Evolutionary conservation across 1,140 invertebrate genomes (phyloP), one percentile per base, ranked within the genome.

Genomic region (Bombus superbus): DNA sequence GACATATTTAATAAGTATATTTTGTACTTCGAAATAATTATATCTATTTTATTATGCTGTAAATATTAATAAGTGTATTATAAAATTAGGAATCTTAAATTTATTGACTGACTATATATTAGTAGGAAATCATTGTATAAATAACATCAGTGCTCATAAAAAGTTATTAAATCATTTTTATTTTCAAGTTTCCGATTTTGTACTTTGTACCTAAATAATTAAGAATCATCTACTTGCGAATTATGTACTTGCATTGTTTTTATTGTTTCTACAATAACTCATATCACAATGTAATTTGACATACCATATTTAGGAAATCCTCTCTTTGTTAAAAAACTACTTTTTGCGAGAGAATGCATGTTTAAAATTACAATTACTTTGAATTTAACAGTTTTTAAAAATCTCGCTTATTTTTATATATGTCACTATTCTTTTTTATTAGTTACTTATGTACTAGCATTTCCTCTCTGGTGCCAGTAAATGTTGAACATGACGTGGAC

Each of bases 301-400:
- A 3, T 90, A 90, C 89, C 89, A 64, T 85, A 83, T 71, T 89
- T 89, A 69, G 35, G 25, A 47, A 85, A 35, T 71, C 88, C 75
- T 62, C 83, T 80, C n/a, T 68, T 87, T 4, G 35, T 35, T 15
- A 28, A 15, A 5, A 73, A n/a, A 22, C 47, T 81, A 80, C 57
- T 87, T 64, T 77, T 81, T n/a, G 79, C 6, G 10, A 85, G 25
- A 40, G 79, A 74, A 4, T 83, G 5, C 89, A 90, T 90, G 25
- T 86, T 81, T 68, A 15, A n/a, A 44, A 62, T 80, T 18, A 59
- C 22, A 44, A 62, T 80, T 18, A 59, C 22, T 53, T 15, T 10
- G 18, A 5, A 72, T 38, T 64, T 25, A 38, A 8, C 3, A 18
- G 8, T 69, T 28, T 80, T 53, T 2, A 22, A 53, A 53, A 80